These are phyloP conservation scores for Mungos mungo DNA, from an alignment of 2,113 vertebrate genomes.

Conservation along the genomic window DNA sequence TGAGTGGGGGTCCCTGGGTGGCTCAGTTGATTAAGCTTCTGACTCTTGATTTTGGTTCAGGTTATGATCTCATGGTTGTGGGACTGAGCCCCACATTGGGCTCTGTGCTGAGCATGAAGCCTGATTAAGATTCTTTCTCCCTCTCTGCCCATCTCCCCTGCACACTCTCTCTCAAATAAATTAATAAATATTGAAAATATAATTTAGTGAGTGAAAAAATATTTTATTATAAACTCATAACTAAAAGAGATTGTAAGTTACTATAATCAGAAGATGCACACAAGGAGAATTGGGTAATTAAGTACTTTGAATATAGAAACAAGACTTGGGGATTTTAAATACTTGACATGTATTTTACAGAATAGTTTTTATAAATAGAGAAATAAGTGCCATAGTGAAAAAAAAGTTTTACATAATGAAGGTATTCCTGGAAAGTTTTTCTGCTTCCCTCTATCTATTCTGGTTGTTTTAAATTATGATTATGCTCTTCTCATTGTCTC, in stretches of 20 bases:
- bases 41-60: no score
- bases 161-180: no score
- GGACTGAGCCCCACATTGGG: no score
- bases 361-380: conserved; percentile 41
- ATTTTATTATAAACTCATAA: background rate
- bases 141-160: no score
- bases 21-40: no score
- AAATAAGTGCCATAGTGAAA: background rate
- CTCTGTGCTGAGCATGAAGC: no score
- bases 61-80: no score
- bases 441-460: background rate
- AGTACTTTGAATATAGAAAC: background rate
- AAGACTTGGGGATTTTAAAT: background rate
- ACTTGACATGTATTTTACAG: background rate
- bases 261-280: background rate
- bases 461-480: background rate
- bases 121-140: no score
- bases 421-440: background rate
- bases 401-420: background rate
- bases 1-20: background rate
- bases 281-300: background rate
- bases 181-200: no score
- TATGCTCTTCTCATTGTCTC: background rate
- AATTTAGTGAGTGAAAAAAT: background rate
- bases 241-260: background rate